A percentile compares a stretch with the other conserved stretches of the same genome.
These are phyloP conservation scores for Eilema depressum DNA, from an alignment of 2,888 invertebrate species.

Conservation along the genomic window DNA sequence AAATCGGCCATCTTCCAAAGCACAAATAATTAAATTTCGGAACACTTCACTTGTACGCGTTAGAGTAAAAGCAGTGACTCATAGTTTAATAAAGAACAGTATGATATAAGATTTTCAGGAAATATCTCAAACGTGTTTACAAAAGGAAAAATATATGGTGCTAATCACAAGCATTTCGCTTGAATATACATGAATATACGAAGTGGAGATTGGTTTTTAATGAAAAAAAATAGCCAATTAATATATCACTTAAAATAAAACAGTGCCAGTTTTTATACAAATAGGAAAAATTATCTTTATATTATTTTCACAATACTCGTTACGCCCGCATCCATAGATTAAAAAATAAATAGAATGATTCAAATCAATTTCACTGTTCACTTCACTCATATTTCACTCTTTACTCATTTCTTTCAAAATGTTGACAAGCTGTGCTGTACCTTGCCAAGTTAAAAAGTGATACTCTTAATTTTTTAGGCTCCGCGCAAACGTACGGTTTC, in stretches of 20 bases:
- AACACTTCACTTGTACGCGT: constrained; percentile 49
- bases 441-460: not conserved
- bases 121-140: constrained; percentile 68
- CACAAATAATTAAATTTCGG: constrained; percentile 33
- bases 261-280: not conserved
- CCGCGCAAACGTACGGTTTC: no score
- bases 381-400: no score
- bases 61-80: constrained; percentile 63
- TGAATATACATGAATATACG: not conserved
- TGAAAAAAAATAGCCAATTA: not conserved
- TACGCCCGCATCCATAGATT: constrained; percentile 65
- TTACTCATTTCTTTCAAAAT: constrained; percentile 3
- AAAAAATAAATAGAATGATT: constrained; percentile 41
- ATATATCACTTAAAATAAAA: not conserved
- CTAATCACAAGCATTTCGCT: constrained; percentile 15
- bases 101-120: constrained; percentile 34
- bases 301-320: constrained; percentile 45
- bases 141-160: constrained; percentile 48
- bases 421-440: not conserved
- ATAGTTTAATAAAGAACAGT: constrained; percentile 64
- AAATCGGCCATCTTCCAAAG: constrained; percentile 89
- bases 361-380: not conserved
- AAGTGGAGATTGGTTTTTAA: not conserved
- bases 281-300: constrained; percentile 23
- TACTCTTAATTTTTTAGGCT: no score